phyloP scores from a whole-genome alignment of 1,140 invertebrate genomes.

The Megalonaias nervosa region DNA sequence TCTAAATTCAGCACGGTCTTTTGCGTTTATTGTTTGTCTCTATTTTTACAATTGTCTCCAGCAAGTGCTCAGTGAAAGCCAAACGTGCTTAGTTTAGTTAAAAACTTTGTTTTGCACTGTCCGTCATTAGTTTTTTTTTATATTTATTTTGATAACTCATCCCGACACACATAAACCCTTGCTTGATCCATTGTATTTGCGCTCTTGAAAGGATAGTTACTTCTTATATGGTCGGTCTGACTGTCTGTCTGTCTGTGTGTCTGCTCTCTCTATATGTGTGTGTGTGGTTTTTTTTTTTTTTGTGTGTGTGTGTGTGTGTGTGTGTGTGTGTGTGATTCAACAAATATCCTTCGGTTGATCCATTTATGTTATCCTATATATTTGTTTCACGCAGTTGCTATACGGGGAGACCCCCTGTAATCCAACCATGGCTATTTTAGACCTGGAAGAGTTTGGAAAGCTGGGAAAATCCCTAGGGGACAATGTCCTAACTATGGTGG shows the following conservation, averaged over 20 bases:
- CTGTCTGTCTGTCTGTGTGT: too few species aligned
- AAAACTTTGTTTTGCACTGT: neutral
- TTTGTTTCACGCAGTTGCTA: conserved; percentile 79
- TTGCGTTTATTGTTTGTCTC: neutral
- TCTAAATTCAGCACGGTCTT: neutral
- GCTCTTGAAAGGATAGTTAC: too few species aligned
- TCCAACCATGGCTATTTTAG: conserved; percentile 89
- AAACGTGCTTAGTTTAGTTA: neutral
- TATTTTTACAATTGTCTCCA: neutral
- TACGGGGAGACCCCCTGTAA: conserved; percentile 98
- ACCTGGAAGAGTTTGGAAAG: conserved; percentile 84
- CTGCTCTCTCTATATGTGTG: too few species aligned
- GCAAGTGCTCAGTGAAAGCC: neutral
- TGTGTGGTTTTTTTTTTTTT: too few species aligned
- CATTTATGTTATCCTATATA: neutral
- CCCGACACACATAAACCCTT: too few species aligned
- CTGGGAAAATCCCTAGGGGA: conserved; percentile 75
- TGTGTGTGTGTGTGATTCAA: too few species aligned
- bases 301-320: too few species aligned
- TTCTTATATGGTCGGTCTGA: too few species aligned
- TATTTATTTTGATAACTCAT: too few species aligned
- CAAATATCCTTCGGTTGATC: neutral
- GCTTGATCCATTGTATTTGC: too few species aligned
- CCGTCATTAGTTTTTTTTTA: too few species aligned
- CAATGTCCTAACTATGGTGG: conserved; percentile 88